These are phyloP conservation scores for Lytechinus variegatus DNA, from an alignment of 35 echinoderm and acorn worm species.

Conservation along the genomic window DNA sequence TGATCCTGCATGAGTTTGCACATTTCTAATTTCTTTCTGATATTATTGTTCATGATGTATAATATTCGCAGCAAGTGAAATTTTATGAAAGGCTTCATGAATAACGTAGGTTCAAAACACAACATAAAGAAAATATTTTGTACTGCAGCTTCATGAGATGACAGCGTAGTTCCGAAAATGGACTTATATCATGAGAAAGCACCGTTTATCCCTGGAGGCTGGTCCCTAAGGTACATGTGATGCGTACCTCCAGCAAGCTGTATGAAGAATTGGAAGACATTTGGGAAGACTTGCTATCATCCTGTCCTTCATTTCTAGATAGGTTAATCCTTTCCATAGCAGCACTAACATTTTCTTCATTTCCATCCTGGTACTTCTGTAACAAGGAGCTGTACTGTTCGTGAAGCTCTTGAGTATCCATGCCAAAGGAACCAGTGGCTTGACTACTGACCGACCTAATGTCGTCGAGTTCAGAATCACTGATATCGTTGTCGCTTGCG, in stretches of 20 bases:
- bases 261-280: conserved; percentile 31
- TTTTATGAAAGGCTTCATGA: background rate
- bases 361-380: conserved; percentile 70
- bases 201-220: conserved; percentile 23
- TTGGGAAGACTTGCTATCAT: conserved; percentile 38
- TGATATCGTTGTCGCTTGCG: conserved; percentile 64
- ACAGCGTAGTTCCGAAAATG: background rate
- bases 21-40: background rate
- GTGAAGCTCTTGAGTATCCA: conserved; percentile 88
- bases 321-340: conserved; percentile 13
- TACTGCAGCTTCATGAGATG: background rate
- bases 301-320: background rate
- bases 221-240: background rate
- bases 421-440: conserved; percentile 61
- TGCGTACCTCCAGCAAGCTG: conserved; percentile 27
- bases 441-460: conserved; percentile 61
- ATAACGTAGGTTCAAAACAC: background rate
- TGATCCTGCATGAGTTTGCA: background rate
- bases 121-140: background rate
- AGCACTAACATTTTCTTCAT: conserved; percentile 5
- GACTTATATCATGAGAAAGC: conserved; percentile 20
- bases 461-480: conserved; percentile 72
- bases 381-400: conserved; percentile 89
- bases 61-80: background rate
- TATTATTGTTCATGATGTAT: background rate